Evolutionary conservation across 1,140 invertebrate genomes (phyloP).

Genomic region (Caenorhabditis briggsae): DNA sequence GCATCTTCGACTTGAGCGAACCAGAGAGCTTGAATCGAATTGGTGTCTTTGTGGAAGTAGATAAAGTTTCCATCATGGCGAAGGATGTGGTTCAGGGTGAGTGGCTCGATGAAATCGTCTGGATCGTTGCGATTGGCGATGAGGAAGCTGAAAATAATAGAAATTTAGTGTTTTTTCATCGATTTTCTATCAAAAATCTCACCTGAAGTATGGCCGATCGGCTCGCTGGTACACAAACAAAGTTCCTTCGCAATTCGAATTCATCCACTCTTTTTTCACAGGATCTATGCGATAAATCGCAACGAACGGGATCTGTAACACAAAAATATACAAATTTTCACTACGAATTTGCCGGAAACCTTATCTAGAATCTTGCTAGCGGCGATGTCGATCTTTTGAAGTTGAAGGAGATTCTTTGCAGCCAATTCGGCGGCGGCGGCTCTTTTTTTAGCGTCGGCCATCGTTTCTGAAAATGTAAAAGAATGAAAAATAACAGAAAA

Average conservation of each 20-base stretch:
- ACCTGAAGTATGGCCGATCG: slow-evolving; percentile 55
- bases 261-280: slow-evolving; percentile 46
- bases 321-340: background rate
- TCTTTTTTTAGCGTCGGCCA: slow-evolving; percentile 28
- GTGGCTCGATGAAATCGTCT: slow-evolving; percentile 52
- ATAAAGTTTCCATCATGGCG: slow-evolving; percentile 40
- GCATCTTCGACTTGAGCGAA: slow-evolving; percentile 11
- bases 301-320: background rate
- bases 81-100: background rate
- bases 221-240: slow-evolving; percentile 42
- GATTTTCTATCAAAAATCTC: background rate
- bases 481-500: background rate
- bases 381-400: slow-evolving; percentile 40
- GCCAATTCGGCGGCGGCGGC: background rate
- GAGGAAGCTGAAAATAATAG: slow-evolving; percentile 33
- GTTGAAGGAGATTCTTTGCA: slow-evolving; percentile 10
- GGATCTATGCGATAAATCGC: slow-evolving; percentile 52
- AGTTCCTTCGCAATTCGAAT: slow-evolving; percentile 37
- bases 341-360: background rate
- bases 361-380: slow-evolving; percentile 43
- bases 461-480: background rate
- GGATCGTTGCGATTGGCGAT: slow-evolving; percentile 53
- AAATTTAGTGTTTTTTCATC: background rate
- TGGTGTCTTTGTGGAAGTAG: slow-evolving; percentile 9
- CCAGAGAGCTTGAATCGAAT: slow-evolving; percentile 51